Percentiles rank a stretch among this genome's conserved stretches.
These are phyloP conservation scores for Oryctes rhinoceros DNA, from an alignment of 1,140 invertebrate species.

Conservation along the genomic window DNA sequence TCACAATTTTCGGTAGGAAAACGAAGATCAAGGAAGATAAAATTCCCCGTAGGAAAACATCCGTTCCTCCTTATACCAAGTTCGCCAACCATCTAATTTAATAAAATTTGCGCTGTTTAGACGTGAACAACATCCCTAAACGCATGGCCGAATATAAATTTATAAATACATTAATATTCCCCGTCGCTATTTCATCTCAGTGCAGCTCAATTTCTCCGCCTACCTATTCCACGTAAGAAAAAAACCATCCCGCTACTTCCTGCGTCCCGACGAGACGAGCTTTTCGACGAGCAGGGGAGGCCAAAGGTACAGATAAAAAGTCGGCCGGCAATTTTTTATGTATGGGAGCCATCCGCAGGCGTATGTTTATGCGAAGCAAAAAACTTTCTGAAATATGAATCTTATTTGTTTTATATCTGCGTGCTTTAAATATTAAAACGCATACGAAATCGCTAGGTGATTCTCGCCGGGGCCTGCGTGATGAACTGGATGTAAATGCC, in stretches of 20 bases:
- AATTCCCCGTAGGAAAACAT: too few relatives aligned
- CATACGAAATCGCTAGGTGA: conserved; percentile 2
- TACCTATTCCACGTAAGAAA: background rate
- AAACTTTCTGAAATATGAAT: conserved; percentile 29
- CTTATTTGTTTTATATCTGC: conserved; percentile 34
- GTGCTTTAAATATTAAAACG: conserved; percentile 32
- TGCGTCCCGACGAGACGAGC: background rate
- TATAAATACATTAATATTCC: conserved; percentile 14
- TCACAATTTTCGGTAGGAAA: too few relatives aligned
- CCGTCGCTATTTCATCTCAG: conserved; percentile 2
- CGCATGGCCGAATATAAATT: conserved; percentile 3
- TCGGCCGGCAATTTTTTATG: background rate
- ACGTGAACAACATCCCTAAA: conserved; percentile 9
- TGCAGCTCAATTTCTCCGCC: background rate
- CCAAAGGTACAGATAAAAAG: background rate
- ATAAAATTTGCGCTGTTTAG: conserved; percentile 13
- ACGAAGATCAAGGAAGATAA: too few relatives aligned
- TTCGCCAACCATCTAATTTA: background rate
- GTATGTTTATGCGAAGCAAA: conserved; percentile 2
- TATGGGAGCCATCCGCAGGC: background rate
- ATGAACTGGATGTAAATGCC: conserved; percentile 17
- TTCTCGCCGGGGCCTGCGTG: background rate
- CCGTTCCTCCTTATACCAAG: too few relatives aligned
- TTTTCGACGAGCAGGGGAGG: background rate
- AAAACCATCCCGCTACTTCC: background rate